Percentiles rank a stretch among this genome's conserved stretches.
Conservation (phyloP, 2,888 invertebrate genomes). For the Copidosoma aretas region DNA sequence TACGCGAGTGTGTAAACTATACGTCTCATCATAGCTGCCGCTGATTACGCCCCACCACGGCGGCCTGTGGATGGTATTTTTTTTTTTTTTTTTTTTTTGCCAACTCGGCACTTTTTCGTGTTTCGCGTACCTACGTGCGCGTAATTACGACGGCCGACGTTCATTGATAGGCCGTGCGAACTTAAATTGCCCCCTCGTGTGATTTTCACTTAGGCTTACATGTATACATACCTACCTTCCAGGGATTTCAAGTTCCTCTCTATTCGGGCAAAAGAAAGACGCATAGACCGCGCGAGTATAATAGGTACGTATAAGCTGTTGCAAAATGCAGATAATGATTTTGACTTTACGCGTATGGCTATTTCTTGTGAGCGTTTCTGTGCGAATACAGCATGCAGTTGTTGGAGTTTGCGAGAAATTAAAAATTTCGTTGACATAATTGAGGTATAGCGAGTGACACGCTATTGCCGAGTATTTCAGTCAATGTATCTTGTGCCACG, state of each 20-base stretch:
- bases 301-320: conserved; percentile 2
- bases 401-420: no score
- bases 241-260: no score
- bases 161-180: conserved; percentile 16
- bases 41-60: no score
- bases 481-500: no score
- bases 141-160: conserved; percentile 26
- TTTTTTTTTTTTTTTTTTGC: background rate
- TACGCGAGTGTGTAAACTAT: no score
- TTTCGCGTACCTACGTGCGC: background rate
- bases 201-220: conserved; percentile 27
- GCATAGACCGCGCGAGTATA: background rate
- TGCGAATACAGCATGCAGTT: no score
- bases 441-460: no score
- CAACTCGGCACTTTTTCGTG: background rate
- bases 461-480: no score
- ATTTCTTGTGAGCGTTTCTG: background rate
- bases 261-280: background rate
- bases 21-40: background rate
- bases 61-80: no score
- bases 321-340: conserved; percentile 28
- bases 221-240: no score
- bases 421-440: no score
- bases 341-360: background rate
- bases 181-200: conserved; percentile 9